phyloP scores from a whole-genome alignment of 2,888 invertebrate species.

The Rotaria magnacalcarata region DNA sequence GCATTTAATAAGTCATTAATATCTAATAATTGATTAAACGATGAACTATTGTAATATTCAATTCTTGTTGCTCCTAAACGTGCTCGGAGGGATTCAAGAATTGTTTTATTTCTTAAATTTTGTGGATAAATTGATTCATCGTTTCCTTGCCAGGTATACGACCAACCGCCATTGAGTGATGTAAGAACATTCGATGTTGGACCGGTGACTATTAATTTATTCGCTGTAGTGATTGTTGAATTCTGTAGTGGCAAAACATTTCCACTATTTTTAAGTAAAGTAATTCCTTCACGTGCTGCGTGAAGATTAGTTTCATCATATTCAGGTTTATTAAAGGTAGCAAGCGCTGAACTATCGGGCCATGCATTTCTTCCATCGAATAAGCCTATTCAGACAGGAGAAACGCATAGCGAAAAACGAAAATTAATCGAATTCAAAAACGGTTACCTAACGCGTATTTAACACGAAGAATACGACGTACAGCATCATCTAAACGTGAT shows the following conservation, averaged over 20 bases:
- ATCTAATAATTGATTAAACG: constrained; percentile 33
- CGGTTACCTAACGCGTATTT: constrained; percentile 30
- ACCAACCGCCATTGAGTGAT: constrained; percentile 39
- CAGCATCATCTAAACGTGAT: constrained; percentile 37
- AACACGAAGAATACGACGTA: constrained; percentile 34
- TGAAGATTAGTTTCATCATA: constrained; percentile 32
- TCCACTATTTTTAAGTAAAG: constrained; percentile 30
- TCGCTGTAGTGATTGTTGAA: background rate
- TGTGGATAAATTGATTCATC: background rate
- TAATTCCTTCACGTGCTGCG: constrained; percentile 36
- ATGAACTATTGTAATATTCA: constrained; percentile 37
- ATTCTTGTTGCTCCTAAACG: background rate
- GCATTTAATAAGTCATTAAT: background rate
- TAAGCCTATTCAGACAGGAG: constrained; percentile 8
- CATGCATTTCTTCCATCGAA: background rate
- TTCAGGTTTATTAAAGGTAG: background rate
- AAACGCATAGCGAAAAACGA: too few species aligned
- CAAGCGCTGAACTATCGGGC: background rate
- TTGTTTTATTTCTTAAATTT: background rate
- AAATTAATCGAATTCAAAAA: too few species aligned
- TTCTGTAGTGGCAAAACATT: background rate
- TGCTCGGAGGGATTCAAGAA: background rate
- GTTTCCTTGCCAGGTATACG: constrained; percentile 40
- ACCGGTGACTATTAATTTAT: constrained; percentile 37
- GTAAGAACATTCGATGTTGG: constrained; percentile 34